Base-by-base conservation (phyloP, 2,113 vertebrate species). In the Cinclus cinclus region DNA sequence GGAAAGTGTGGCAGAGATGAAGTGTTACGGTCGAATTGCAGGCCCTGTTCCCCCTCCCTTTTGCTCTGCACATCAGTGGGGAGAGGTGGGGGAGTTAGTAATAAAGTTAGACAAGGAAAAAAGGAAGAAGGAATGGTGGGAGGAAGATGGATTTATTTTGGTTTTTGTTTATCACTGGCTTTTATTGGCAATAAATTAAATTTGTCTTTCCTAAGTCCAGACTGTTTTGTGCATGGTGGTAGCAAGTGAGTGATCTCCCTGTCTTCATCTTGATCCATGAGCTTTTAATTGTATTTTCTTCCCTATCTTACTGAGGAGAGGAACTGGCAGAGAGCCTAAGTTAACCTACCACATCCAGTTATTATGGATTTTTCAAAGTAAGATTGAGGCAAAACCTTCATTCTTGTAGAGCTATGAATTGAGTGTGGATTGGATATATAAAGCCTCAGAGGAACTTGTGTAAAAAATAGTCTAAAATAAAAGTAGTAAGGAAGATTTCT, bases 11-110 rank as follows among this genome's bases (percentile, higher is more conserved):
- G 8, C 31, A 33, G 52, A 16, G 30, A 8, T 1, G 0, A 53
- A 35, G 2, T 67, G 13, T 69, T 56, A 15, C 0, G 2, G 15
- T 41, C 41, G 47, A 67, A 31, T 37, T 86, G 33, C 28, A 37
- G 7, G 10, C 3, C 7, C 7, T 11, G 2, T 50, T 70, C 21
- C 11, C 1, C 5, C 15, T 35, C 24, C 6, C 7, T 6, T 3
- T n/a, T 39, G 22, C 2, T 4, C 25, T 44, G 14, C 8, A 23
- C 19, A 21, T 58, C 6, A 9, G 9, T 8, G 6, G 28, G 13
- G 13, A 55, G 16, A n/a, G 7, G 17, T 41, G 11, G 7, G 33
- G n/a, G 23, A 77, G 27, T 60, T 68, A 33, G 21, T 50, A 55
- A 7, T 60, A 55, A 65, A 77, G 6, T n/a, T 84, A 68, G 81